Evolutionary conservation across 2,888 invertebrate genomes (phyloP).

Genomic region (Anthrax anthrax): DNA sequence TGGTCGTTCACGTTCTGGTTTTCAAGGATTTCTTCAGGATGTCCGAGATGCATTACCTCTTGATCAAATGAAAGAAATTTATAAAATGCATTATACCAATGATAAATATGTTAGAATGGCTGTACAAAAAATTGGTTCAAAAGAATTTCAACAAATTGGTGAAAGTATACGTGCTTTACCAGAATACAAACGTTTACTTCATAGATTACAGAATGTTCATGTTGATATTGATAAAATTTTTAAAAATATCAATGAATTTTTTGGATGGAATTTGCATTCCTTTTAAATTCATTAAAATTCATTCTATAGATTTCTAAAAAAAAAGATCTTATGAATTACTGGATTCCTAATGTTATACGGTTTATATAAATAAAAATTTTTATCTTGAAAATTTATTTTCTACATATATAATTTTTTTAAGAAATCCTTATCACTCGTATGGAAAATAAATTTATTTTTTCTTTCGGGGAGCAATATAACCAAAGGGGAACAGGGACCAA

Average conservation of each 20-base stretch:
- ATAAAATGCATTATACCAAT: slow-evolving; percentile 3
- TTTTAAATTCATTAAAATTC: no score
- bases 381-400: no score
- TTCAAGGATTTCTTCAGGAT: slow-evolving; percentile 8
- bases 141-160: slow-evolving; percentile 9
- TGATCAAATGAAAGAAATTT: slow-evolving; percentile 4
- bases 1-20: neutral
- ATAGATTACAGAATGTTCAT: slow-evolving; percentile 3
- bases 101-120: slow-evolving; percentile 8
- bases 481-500: no score
- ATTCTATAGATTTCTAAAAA: no score
- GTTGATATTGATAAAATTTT: slow-evolving; percentile 9
- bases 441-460: no score
- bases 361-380: no score
- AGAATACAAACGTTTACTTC: slow-evolving; percentile 6
- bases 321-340: no score
- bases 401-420: no score
- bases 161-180: slow-evolving; percentile 8
- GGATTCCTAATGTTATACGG: no score
- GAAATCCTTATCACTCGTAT: no score
- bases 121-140: slow-evolving; percentile 8
- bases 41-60: slow-evolving; percentile 6
- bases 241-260: slow-evolving; percentile 7
- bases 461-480: no score
- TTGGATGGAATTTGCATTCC: no score